Evolutionary conservation across 2,888 invertebrate species (phyloP).

Genomic region (Frankliniella fusca): DNA sequence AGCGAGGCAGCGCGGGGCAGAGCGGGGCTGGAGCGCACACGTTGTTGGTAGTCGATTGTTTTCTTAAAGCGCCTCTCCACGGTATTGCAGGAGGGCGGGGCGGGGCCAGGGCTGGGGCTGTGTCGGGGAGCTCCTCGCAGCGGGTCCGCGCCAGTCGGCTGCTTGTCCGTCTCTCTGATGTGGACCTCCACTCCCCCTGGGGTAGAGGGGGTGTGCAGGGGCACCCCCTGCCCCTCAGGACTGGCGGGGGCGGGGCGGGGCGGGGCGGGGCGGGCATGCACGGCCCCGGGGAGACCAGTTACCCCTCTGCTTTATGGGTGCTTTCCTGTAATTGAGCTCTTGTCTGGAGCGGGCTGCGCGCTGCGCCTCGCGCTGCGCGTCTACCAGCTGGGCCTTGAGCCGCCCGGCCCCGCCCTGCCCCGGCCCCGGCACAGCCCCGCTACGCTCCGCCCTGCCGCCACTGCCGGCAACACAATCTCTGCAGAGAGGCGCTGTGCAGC

Average conservation of each 20-base stretch:
- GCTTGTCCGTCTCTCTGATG: constrained; percentile 19
- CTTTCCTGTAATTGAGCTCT: constrained; percentile 26
- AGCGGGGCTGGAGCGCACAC: not conserved
- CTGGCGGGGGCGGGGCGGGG: constrained; percentile 29
- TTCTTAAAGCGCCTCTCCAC: no score
- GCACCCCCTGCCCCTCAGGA: no score
- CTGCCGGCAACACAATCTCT: not conserved
- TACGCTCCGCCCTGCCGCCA: not conserved
- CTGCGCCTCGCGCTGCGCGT: not conserved
- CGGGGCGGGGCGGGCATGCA: constrained; percentile 33
- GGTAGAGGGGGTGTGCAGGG: no score
- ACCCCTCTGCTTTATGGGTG: constrained; percentile 5
- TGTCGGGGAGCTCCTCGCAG: not conserved
- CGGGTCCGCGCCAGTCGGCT: not conserved
- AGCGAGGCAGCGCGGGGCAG: not conserved
- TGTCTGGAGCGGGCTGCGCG: constrained; percentile 12
- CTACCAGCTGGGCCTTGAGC: not conserved
- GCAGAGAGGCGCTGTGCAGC: not conserved
- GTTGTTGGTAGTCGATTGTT: no score
- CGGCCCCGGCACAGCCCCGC: no score
- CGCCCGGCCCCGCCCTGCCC: not conserved
- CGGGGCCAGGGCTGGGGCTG: not conserved
- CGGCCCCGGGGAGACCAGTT: constrained; percentile 35
- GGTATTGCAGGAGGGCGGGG: not conserved
- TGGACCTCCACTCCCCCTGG: not conserved